Evolutionary conservation across 2,888 invertebrate species (phyloP).

Genomic region (Lysandra coridon): DNA sequence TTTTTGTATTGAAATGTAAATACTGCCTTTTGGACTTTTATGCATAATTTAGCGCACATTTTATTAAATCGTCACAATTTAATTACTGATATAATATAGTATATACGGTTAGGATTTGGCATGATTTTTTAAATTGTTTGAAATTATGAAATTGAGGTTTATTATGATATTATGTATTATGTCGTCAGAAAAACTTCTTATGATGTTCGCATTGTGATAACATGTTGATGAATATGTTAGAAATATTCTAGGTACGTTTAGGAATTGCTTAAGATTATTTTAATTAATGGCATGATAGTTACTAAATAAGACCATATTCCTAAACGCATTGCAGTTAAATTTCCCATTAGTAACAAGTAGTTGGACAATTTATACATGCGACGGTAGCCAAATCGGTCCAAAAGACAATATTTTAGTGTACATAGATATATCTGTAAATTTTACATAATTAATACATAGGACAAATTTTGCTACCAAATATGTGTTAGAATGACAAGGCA

Average conservation of each 20-base stretch:
- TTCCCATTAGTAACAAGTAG: slow-evolving; percentile 31
- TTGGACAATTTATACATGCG: slow-evolving; percentile 54
- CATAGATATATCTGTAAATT: slow-evolving; percentile 30
- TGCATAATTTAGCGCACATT: not conserved
- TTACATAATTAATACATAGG: slow-evolving; percentile 40
- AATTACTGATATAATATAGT: not conserved
- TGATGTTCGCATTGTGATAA: slow-evolving; percentile 9
- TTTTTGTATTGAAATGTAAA: slow-evolving; percentile 37
- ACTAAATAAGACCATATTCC: not conserved
- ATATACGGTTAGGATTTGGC: not conserved
- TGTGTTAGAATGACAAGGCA: slow-evolving; percentile 41
- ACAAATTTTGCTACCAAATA: slow-evolving; percentile 70
- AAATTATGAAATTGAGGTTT: not conserved
- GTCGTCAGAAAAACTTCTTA: not conserved
- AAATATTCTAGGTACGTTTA: slow-evolving; percentile 9
- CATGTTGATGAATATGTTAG: slow-evolving; percentile 30
- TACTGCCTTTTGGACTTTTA: slow-evolving; percentile 46
- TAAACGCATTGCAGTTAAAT: not conserved
- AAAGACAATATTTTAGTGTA: slow-evolving; percentile 64
- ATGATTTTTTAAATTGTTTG: not conserved
- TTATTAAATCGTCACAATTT: not conserved
- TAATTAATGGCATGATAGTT: not conserved
- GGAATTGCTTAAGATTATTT: not conserved
- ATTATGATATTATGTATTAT: not conserved
- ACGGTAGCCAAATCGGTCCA: slow-evolving; percentile 74